Evolutionary conservation across 1,140 invertebrate genomes (phyloP).

Genomic region (Palaemon carinicauda): DNA sequence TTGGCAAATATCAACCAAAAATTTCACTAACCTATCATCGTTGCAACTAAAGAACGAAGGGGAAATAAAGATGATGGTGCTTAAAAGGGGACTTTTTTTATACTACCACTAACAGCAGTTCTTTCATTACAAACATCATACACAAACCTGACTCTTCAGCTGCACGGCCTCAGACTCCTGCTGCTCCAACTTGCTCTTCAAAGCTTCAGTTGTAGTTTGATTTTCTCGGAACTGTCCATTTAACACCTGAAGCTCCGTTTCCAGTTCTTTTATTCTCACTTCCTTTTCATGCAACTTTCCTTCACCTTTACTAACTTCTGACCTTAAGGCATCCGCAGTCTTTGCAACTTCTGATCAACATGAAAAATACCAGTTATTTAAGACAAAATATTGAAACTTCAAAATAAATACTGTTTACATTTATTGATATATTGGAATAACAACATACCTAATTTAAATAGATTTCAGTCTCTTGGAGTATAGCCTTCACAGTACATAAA

Average conservation of each 20-base stretch:
- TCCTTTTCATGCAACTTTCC: conserved; percentile 20
- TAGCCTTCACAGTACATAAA: no score
- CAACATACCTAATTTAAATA: no score
- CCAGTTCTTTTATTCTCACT: neutral
- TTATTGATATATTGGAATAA: no score
- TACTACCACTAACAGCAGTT: no score
- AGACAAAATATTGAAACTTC: neutral
- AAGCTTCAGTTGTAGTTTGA: neutral
- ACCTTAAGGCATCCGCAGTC: conserved; percentile 12
- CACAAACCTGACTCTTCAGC: neutral
- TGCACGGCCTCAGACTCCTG: neutral
- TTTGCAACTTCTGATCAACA: conserved; percentile 19
- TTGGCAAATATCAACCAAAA: no score
- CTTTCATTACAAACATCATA: no score
- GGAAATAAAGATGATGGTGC: no score
- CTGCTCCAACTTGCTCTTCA: neutral
- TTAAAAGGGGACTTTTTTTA: no score
- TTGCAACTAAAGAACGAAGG: no score
- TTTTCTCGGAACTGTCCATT: conserved; percentile 1
- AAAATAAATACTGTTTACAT: no score
- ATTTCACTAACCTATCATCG: no score
- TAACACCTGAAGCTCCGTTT: neutral
- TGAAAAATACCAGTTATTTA: neutral
- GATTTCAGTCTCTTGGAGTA: no score
- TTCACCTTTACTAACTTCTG: neutral